Conservation (phyloP, 2,888 invertebrate genomes). For the Augochlorella aurata region DNA sequence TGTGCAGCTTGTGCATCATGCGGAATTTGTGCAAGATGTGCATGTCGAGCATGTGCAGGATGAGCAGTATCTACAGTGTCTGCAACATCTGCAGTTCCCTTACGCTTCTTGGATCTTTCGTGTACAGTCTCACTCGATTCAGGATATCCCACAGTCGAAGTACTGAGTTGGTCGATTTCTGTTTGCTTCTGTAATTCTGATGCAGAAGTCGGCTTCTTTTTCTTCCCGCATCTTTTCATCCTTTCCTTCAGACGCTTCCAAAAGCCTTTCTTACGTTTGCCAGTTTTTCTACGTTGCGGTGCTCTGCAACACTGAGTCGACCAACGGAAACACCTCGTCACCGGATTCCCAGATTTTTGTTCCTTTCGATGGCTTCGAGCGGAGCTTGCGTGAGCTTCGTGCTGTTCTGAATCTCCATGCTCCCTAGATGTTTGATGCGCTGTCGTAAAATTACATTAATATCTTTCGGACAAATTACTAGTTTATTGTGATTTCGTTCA, state of each 20-base stretch:
- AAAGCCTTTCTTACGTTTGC: neutral
- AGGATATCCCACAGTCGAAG: neutral
- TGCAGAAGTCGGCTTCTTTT: neutral
- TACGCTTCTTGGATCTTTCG: neutral
- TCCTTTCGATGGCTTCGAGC: neutral
- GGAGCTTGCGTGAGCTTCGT: neutral
- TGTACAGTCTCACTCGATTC: neutral
- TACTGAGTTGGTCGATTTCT: neutral
- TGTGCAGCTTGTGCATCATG: neutral
- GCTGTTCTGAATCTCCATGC: neutral
- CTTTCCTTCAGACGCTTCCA: conserved; percentile 18
- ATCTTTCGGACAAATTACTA: neutral
- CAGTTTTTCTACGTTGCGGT: neutral
- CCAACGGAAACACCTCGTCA: conserved; percentile 5
- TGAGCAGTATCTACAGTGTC: neutral
- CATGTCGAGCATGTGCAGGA: neutral
- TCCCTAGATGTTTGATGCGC: neutral
- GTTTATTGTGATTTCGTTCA: neutral
- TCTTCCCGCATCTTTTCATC: conserved; percentile 15
- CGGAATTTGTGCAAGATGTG: neutral
- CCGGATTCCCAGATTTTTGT: neutral
- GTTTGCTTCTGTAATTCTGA: no score
- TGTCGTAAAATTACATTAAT: conserved; percentile 23
- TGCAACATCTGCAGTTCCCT: neutral
- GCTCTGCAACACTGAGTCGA: conserved; percentile 27